Percentiles rank a stretch among this genome's conserved stretches.
Evolutionary conservation across 2,888 invertebrate species (phyloP).

Genomic region (Tromatobia lineatoria): DNA sequence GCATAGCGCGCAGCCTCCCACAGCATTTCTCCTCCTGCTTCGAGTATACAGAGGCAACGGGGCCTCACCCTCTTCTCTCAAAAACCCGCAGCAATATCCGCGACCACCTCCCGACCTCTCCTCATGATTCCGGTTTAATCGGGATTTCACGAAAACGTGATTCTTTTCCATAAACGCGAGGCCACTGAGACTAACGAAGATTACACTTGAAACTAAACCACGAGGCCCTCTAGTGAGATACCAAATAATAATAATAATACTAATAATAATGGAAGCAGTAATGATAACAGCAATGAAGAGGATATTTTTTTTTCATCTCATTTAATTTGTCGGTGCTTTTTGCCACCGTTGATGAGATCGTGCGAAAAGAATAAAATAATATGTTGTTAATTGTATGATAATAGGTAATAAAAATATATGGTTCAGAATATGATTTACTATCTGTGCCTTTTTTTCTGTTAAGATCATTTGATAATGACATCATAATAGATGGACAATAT

Average conservation of each 20-base stretch:
- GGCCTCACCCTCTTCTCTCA: neutral
- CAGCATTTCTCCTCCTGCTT: slow-evolving; percentile 27
- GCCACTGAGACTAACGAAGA: slow-evolving; percentile 39
- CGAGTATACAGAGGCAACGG: neutral
- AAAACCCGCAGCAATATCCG: slow-evolving; percentile 42
- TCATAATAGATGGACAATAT: neutral
- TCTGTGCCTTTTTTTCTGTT: too few relatives aligned
- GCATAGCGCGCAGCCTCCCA: slow-evolving; percentile 61
- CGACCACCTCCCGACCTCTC: slow-evolving; percentile 29
- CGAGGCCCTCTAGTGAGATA: neutral
- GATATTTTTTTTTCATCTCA: neutral
- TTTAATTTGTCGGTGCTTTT: too few relatives aligned
- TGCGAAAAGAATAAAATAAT: too few relatives aligned
- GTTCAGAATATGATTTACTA: too few relatives aligned
- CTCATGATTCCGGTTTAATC: slow-evolving; percentile 64
- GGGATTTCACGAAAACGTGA: slow-evolving; percentile 66
- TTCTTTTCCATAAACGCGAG: slow-evolving; percentile 64
- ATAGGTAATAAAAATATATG: too few relatives aligned
- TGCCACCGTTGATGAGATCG: too few relatives aligned
- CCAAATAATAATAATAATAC: slow-evolving; percentile 23
- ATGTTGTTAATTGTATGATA: too few relatives aligned
- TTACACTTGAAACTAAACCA: slow-evolving; percentile 16
- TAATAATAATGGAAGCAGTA: neutral
- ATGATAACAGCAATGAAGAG: neutral
- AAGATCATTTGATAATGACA: too few relatives aligned